Percentiles rank a stretch among this genome's conserved stretches.
These are phyloP conservation scores for Emydoidea blandingii DNA, from an alignment of 2,797 vertebrate species.

Conservation along the genomic window DNA sequence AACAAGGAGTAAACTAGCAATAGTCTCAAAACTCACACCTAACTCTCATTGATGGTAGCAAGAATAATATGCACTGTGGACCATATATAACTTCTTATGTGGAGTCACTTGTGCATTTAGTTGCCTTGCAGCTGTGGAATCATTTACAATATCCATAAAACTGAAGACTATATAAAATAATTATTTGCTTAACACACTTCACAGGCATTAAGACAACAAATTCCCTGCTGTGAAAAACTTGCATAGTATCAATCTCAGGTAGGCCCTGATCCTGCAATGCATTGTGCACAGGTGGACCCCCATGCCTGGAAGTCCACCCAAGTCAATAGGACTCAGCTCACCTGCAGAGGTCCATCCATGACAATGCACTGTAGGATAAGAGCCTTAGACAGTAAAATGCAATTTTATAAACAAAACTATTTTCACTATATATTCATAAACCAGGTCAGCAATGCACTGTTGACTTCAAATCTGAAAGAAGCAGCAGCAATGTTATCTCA, in stretches of 20 bases:
- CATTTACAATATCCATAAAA: neutral
- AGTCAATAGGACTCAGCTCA: neutral
- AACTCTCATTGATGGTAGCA: neutral
- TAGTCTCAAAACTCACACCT: neutral
- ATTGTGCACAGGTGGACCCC: neutral
- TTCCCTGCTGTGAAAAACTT: neutral
- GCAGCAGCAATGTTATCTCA: neutral
- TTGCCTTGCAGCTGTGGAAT: neutral
- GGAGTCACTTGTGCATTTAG: neutral
- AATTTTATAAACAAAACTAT: neutral
- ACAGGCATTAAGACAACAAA: neutral
- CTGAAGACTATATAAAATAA: neutral
- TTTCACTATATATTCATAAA: neutral
- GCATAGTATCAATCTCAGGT: neutral
- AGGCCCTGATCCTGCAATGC: neutral
- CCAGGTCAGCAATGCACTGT: neutral
- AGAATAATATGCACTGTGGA: neutral
- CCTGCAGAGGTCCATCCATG: neutral
- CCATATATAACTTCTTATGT: neutral
- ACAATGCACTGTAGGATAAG: neutral
- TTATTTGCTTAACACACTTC: neutral
- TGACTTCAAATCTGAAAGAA: neutral
- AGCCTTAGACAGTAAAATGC: neutral
- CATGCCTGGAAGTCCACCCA: neutral
- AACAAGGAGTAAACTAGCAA: fast-evolving